Conservation (phyloP, 2,797 vertebrate genomes). For the Bovichtus diacanthus region DNA sequence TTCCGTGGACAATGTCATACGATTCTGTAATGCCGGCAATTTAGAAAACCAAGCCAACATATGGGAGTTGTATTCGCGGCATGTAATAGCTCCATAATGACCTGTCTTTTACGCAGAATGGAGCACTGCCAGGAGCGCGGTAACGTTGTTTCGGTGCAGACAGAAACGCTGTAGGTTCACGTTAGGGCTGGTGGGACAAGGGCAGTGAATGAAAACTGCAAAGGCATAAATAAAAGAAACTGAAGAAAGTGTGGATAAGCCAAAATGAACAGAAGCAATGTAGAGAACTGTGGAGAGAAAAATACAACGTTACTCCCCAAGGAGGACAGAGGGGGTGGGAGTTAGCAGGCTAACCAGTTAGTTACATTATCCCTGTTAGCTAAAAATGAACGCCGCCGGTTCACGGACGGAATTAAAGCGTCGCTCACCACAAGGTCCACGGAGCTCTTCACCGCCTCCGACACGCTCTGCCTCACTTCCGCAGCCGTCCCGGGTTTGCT, state of each 20-base stretch:
- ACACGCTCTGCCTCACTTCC: slow-evolving; percentile 95
- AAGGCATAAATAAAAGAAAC: not conserved
- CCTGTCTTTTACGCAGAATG: not conserved
- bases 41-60: not conserved
- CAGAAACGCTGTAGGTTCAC: not conserved
- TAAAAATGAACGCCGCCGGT: slow-evolving; percentile 45
- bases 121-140: not conserved
- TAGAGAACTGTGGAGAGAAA: not conserved
- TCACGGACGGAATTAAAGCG: slow-evolving; percentile 3
- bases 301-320: not conserved
- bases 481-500: slow-evolving; percentile 97
- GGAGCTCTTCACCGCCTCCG: slow-evolving; percentile 92
- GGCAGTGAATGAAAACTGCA: slow-evolving; percentile 4
- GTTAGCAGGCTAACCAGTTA: slow-evolving; percentile 4
- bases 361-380: slow-evolving; percentile 13
- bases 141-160: not conserved
- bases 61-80: not conserved
- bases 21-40: not conserved
- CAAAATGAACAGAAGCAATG: not conserved
- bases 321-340: not conserved
- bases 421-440: slow-evolving; percentile 90
- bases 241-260: too few species aligned
- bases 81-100: not conserved
- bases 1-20: slow-evolving; percentile 36
- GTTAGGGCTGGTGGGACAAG: not conserved